phyloP scores from a whole-genome alignment of 2,888 invertebrate species.

The Coenonympha arcania region DNA sequence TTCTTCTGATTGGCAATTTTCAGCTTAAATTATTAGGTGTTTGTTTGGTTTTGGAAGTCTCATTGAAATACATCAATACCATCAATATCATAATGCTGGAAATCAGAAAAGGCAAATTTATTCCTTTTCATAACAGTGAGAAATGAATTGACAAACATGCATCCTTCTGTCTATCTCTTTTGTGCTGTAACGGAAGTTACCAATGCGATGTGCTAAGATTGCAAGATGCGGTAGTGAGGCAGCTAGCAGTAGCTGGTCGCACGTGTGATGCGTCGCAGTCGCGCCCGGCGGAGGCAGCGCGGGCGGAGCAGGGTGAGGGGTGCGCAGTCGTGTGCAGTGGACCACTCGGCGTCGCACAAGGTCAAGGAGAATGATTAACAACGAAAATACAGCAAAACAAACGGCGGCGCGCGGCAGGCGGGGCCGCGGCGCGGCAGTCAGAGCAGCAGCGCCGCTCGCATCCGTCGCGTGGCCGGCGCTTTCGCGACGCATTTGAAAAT shows the following conservation, averaged over 20 bases:
- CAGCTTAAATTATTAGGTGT: no score
- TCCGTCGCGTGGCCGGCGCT: constrained; percentile 60
- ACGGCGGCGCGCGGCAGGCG: constrained; percentile 53
- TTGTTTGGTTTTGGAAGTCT: no score
- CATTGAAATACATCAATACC: no score
- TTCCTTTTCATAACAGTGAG: no score
- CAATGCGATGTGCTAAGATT: constrained; percentile 16
- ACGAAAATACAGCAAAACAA: constrained; percentile 75
- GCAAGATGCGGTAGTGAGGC: constrained; percentile 32
- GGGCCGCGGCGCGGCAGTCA: constrained; percentile 65
- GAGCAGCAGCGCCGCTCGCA: constrained; percentile 65
- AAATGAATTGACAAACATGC: no score
- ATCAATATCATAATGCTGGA: no score
- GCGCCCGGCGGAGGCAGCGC: constrained; percentile 56
- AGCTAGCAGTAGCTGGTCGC: no score
- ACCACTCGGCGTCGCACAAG: constrained; percentile 74
- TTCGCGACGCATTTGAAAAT: constrained; percentile 66
- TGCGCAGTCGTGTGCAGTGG: constrained; percentile 72
- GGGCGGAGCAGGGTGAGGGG: constrained; percentile 62
- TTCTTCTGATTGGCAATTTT: no score
- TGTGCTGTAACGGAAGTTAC: no score
- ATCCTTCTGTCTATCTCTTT: no score
- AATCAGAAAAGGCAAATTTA: no score
- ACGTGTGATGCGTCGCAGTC: constrained; percentile 57
- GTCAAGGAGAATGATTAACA: constrained; percentile 76